These are phyloP conservation scores for Nesospiza acunhae DNA, from an alignment of 2,113 vertebrate species.

Conservation along the genomic window DNA sequence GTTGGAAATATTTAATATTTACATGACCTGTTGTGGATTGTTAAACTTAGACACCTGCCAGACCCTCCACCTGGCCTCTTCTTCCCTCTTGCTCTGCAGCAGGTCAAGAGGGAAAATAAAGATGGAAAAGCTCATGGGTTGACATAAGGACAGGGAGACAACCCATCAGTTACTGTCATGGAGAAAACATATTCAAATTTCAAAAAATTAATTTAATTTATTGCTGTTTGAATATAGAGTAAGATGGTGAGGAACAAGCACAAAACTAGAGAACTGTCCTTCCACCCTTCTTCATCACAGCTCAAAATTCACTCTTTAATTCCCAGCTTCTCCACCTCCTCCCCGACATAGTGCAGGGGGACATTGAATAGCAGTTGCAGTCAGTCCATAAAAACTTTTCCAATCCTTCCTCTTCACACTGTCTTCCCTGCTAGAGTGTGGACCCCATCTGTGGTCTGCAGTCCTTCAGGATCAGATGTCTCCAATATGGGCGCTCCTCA, in stretches of 20 bases:
- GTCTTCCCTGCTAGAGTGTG: neutral
- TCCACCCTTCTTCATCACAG: too few relatives aligned
- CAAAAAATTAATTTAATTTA: neutral
- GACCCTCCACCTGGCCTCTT: neutral
- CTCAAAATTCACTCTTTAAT: neutral
- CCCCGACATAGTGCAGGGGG: accelerated
- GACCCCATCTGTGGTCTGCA: neutral
- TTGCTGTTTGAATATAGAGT: neutral
- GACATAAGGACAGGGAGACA: neutral
- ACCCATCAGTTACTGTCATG: neutral
- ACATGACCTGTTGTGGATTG: neutral
- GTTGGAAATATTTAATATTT: neutral
- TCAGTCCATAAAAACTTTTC: too few relatives aligned
- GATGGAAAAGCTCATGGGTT: neutral
- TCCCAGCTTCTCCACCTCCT: neutral
- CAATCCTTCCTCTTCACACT: neutral
- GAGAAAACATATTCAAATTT: neutral
- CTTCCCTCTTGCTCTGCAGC: neutral
- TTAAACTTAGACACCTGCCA: neutral
- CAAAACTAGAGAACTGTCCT: neutral
- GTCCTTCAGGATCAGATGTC: neutral
- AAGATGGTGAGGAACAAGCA: neutral
- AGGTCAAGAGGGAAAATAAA: neutral
- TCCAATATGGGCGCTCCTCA: accelerated
- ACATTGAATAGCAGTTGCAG: neutral